A percentile compares a stretch with the other conserved stretches of the same genome.
phyloP scores from a whole-genome alignment of 2,797 vertebrate species.

The Cyclura pinguis region DNA sequence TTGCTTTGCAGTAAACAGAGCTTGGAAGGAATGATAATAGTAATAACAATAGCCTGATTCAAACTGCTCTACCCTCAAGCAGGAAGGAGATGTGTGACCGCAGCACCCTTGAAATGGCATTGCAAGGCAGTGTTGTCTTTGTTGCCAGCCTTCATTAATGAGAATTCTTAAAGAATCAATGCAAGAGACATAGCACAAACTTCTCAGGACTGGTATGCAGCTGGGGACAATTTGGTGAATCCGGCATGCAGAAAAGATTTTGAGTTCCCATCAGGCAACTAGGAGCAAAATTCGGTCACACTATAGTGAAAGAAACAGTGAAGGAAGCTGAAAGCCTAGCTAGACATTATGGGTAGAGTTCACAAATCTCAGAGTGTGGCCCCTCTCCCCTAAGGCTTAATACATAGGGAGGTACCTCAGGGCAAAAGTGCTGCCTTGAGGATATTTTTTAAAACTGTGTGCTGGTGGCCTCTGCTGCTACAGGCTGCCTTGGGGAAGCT shows the following conservation, averaged over 20 bases:
- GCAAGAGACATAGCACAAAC: neutral
- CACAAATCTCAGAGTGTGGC: too few species aligned
- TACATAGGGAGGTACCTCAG: too few species aligned
- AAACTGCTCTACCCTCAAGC: neutral
- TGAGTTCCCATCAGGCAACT: neutral
- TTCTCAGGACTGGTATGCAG: neutral
- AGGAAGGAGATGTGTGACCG: neutral
- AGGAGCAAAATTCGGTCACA: neutral
- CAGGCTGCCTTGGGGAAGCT: too few species aligned
- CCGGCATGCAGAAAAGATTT: neutral
- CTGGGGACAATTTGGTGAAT: neutral
- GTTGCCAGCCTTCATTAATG: neutral
- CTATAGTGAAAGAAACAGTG: neutral
- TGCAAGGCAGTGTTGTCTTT: conserved; percentile 26
- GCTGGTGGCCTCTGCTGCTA: too few species aligned
- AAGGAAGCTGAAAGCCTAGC: neutral
- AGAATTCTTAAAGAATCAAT: neutral
- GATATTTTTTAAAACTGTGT: too few species aligned
- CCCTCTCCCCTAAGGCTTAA: too few species aligned
- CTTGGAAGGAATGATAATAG: conserved; percentile 31
- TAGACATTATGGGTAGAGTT: neutral
- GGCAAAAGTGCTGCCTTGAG: too few species aligned
- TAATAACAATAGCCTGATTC: neutral
- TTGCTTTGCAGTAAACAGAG: conserved; percentile 20
- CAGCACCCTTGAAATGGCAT: neutral